Conservation (phyloP, 2,888 invertebrate species). For the Ditylenchus weischeri region DNA sequence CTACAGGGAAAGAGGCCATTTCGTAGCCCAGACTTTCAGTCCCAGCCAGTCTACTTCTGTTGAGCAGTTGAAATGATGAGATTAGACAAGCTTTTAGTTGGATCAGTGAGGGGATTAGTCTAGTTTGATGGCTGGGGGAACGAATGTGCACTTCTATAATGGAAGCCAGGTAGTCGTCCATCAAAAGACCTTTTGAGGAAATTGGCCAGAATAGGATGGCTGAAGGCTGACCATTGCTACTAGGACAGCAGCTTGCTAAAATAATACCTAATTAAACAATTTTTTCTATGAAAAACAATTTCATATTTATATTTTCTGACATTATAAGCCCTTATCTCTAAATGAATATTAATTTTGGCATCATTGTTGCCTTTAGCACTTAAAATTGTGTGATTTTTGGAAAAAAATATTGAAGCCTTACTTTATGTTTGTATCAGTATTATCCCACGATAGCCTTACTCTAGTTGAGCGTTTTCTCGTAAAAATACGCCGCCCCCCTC, state of each 20-base stretch:
- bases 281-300: no score
- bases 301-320: no score
- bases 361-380: no score
- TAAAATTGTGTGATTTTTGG: no score
- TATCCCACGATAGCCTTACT: no score
- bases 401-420: no score
- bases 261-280: background rate
- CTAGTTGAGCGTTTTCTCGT: no score
- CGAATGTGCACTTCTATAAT: conserved; percentile 25
- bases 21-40: conserved; percentile 7
- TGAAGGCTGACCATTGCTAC: conserved; percentile 9
- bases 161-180: conserved; percentile 24
- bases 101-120: conserved; percentile 17
- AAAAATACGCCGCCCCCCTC: no score
- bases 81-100: conserved; percentile 6
- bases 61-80: background rate
- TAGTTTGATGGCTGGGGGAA: conserved; percentile 5
- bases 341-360: no score
- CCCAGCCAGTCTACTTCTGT: background rate
- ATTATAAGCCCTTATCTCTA: no score
- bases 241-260: conserved; percentile 20
- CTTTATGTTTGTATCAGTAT: no score
- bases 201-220: conserved; percentile 25
- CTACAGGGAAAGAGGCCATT: background rate
- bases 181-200: conserved; percentile 16